Base-by-base conservation (phyloP, 2,888 invertebrate species). In the Amphipyra berbera region DNA sequence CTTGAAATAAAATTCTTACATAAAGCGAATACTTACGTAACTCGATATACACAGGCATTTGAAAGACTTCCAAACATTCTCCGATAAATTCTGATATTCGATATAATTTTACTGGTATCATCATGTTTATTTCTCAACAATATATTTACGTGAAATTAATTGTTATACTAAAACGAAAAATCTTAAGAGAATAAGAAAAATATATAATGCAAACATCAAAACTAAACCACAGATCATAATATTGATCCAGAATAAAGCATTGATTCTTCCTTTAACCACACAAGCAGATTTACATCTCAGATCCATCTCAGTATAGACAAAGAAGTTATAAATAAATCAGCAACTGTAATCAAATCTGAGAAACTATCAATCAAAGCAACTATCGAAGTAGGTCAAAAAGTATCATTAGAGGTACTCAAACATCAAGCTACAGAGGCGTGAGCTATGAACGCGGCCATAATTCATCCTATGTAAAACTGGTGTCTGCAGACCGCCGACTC, bases 401-500 rank as follows among this genome's bases (percentile, higher is more conserved):
- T 61, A 67, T 64, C 57, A 76, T 73, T 73, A 73, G 54, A 63
- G 15, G 48, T 58, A 38, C 58, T 71, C 58, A 62, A 68, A 68
- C 46, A 57, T 44, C 41, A 46, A 55, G 73, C 44, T 7, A 53
- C 7, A 46, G 52, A 72, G 57, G 45, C 58, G 68, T 38, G 37
- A 45, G 35, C 73, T 52, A 14, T 44, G 68, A 62, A 61, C 14
- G 52, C 12, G 42, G 44, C 49, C 61, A 79, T 80, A 79, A 80
- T 66, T 80, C 76, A 81, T 73, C 60, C 55, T 71, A 78, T 81
- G 77, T 78, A 76, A 80, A 80, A 79, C 78, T 74, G 77, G 66
- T 77, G 79, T 73, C 78, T 68, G 42, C 61, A 59, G 48, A 52
- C 57, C 67, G 41, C 40, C 65, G 67, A 47, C 62, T 78, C 46